Evolutionary conservation across 2,888 invertebrate genomes (phyloP), one percentile per base, ranked within the genome.

Genomic region (Hipparchia sbordonii): DNA sequence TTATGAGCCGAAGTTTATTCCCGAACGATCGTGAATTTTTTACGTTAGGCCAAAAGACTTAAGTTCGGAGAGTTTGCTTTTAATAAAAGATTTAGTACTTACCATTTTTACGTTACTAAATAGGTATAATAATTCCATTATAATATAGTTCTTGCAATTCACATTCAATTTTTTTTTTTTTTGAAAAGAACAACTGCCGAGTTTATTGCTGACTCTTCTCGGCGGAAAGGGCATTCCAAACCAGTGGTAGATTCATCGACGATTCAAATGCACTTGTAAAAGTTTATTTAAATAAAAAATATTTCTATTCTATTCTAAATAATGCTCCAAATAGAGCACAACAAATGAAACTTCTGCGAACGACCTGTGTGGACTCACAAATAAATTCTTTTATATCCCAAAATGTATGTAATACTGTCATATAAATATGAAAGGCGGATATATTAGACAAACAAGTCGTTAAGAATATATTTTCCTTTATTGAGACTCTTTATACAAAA

Each of bases 381-480:
- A 52, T 65, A 65, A 12, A 33, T 65, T 52, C 6, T 51, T 23
- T 52, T 12, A 65, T 52, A 12, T 51, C 65, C 52, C 23, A 12
- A 39, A 65, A 33, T 65, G 52, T 57, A 62, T 9, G 62, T 65
- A 33, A 52, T 70, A 66, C 63, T 13, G 33, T 57, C 66, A 59
- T 23, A 70, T 54, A 70, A 57, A 67, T 67, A 63, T 51, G 33
- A 59, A 59, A 39, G 39, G 23, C 54, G 70, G 70, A 70, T 70
- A 62, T 68, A 67, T 60, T 71, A 71, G 72, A 70, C 66, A 77
- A 74, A 77, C 75, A 74, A 73, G 72, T 54, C 74, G 74, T 76
- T 77, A 72, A 72, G 75, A 76, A 75, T 78, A 77, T 76, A 74
- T 77, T 72, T 76, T 75, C 72, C 75, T 79, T 78, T 78, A 79